Percentiles rank a stretch among this genome's conserved stretches.
These are phyloP conservation scores for Macrocentrus cingulum DNA, from an alignment of 1,140 invertebrate species.

Conservation along the genomic window DNA sequence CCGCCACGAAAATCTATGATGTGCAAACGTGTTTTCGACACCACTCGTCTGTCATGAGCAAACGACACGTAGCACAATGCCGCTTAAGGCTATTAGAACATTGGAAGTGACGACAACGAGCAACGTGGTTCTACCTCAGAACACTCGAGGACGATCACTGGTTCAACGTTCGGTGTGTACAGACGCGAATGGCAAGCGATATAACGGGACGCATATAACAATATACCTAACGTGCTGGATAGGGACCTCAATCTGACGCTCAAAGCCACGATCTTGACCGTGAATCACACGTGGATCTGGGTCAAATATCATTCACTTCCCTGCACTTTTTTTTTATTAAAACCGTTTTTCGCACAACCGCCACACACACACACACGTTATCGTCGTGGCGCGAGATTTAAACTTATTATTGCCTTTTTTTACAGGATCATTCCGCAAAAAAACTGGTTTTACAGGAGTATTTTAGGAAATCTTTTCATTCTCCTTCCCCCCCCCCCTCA, in stretches of 20 bases:
- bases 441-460: too few relatives aligned
- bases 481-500: too few relatives aligned
- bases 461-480: too few relatives aligned
- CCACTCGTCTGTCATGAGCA: not conserved
- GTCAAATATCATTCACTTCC: not conserved
- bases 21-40: not conserved
- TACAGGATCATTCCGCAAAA: too few relatives aligned
- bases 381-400: too few relatives aligned
- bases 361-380: too few relatives aligned
- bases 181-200: not conserved
- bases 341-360: too few relatives aligned
- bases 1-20: too few relatives aligned
- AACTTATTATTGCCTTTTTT: too few relatives aligned
- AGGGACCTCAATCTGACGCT: not conserved
- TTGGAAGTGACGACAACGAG: constrained; percentile 3
- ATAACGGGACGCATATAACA: constrained; percentile 42
- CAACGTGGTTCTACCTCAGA: constrained; percentile 32
- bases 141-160: too few relatives aligned
- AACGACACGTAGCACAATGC: constrained; percentile 1
- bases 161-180: constrained; percentile 37
- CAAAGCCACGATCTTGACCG: not conserved
- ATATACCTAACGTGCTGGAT: not conserved
- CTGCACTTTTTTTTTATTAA: too few relatives aligned
- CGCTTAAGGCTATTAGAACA: too few relatives aligned
- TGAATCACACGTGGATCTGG: not conserved